phyloP scores from a whole-genome alignment of 2,888 invertebrate species.

The Mesochorus sp. region DNA sequence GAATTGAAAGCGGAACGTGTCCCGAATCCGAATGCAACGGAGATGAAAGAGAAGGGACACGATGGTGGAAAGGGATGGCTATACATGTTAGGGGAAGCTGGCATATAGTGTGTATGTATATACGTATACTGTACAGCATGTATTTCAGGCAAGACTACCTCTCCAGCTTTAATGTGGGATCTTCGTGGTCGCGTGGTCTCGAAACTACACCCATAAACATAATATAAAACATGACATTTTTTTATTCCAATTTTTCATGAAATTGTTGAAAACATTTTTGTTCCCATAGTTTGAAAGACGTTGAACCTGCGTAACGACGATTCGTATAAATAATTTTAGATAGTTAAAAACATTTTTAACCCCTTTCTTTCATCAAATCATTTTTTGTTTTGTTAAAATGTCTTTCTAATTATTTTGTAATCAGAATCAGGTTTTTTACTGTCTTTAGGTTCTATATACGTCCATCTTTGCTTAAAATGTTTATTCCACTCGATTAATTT shows the following conservation, averaged over 20 bases:
- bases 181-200: slow-evolving; percentile 33
- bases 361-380: too few species aligned
- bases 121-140: neutral
- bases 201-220: neutral
- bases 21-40: slow-evolving; percentile 61
- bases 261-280: neutral
- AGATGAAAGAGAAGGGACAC: slow-evolving; percentile 45
- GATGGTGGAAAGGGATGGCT: slow-evolving; percentile 41
- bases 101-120: slow-evolving; percentile 12
- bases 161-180: slow-evolving; percentile 28
- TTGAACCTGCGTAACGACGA: too few species aligned
- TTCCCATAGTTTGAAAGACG: too few species aligned
- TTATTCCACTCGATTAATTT: too few species aligned
- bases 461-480: too few species aligned
- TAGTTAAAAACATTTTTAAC: too few species aligned
- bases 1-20: slow-evolving; percentile 67
- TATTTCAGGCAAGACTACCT: slow-evolving; percentile 46
- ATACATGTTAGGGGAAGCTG: slow-evolving; percentile 48
- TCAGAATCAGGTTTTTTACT: too few species aligned
- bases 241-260: slow-evolving; percentile 19
- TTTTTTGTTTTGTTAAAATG: too few species aligned
- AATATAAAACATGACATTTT: slow-evolving; percentile 16
- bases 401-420: too few species aligned
- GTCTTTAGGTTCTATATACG: too few species aligned
- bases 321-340: too few species aligned